These are phyloP conservation scores for Trogon melanurus DNA, from an alignment of 2,113 vertebrate genomes.

Conservation along the genomic window DNA sequence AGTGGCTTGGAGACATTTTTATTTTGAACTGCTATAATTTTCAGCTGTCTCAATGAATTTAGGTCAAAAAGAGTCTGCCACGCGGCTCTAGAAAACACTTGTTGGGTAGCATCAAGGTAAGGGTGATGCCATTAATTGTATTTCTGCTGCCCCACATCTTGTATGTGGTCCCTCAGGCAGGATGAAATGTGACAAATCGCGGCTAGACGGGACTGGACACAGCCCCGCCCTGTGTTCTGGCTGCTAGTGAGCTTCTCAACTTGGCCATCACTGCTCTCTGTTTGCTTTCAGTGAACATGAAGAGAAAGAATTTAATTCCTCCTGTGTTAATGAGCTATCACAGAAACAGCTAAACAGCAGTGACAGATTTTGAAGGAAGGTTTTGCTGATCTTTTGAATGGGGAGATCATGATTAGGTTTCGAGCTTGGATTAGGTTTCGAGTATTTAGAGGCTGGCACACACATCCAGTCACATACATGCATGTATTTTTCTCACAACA, in stretches of 20 bases:
- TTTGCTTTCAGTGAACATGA: not conserved
- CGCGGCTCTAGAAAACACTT: not conserved
- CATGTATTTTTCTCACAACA: not conserved
- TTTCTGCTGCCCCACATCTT: not conserved
- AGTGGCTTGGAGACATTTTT: constrained; percentile 5
- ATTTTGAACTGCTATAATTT: constrained; percentile 36
- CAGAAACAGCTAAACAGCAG: not conserved
- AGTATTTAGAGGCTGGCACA: not conserved
- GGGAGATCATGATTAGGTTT: not conserved
- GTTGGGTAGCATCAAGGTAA: not conserved
- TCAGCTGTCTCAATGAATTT: constrained; percentile 15
- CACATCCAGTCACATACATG: rapidly evolving
- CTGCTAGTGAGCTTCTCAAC: not conserved
- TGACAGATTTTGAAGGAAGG: not conserved
- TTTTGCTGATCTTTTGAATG: not conserved
- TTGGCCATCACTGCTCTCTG: not conserved
- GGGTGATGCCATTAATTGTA: not conserved
- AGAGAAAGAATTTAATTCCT: not conserved
- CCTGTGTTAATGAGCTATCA: not conserved
- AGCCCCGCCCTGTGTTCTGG: not conserved
- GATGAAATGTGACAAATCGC: not conserved
- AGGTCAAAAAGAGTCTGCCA: not conserved
- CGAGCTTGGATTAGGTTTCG: not conserved
- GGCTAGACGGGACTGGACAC: not conserved
- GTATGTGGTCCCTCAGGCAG: not conserved